A percentile compares a stretch with the other conserved stretches of the same genome.
phyloP scores from a whole-genome alignment of 2,888 invertebrate genomes.

The Amphipoea lucens region DNA sequence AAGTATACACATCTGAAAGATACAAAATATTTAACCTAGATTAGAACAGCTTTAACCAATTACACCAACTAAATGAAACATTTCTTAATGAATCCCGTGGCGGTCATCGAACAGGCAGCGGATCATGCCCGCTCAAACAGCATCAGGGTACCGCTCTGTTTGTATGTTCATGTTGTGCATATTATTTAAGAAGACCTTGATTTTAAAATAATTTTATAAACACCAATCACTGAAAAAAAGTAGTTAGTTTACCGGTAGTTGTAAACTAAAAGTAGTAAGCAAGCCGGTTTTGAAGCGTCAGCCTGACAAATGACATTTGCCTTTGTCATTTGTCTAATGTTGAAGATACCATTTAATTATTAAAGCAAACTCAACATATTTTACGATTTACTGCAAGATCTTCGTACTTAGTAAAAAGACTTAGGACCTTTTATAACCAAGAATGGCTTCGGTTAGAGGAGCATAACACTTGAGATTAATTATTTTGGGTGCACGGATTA shows the following conservation, averaged over 20 bases:
- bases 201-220: background rate
- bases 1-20: background rate
- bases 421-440: conserved; percentile 20
- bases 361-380: background rate
- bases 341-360: background rate
- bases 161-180: background rate
- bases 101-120: background rate
- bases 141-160: background rate
- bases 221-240: background rate
- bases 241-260: background rate
- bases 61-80: conserved; percentile 1
- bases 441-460: conserved; percentile 56
- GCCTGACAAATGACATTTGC: background rate
- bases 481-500: conserved; percentile 76
- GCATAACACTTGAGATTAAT: conserved; percentile 74
- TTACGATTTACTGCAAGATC: background rate
- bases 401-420: conserved; percentile 5
- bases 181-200: background rate
- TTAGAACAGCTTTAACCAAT: background rate
- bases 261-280: background rate
- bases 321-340: background rate
- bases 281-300: background rate
- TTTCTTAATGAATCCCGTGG: background rate
- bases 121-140: background rate
- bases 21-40: background rate